Evolutionary conservation across 2,888 invertebrate species (phyloP).

Genomic region (Cryptophagus acutangulus): DNA sequence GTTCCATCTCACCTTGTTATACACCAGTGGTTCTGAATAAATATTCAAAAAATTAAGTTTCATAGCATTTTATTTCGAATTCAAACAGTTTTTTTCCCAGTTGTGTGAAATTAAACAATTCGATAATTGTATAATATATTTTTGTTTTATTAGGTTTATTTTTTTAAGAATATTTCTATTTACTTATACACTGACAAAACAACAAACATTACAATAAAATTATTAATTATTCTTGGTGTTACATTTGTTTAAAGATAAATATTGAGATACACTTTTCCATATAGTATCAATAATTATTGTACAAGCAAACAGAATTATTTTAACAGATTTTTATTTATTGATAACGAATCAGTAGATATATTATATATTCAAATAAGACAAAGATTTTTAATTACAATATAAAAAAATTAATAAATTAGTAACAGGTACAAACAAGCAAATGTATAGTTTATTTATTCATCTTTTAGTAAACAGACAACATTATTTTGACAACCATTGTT

Average conservation of each 20-base stretch:
- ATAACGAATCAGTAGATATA: neutral
- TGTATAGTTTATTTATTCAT: constrained; percentile 9
- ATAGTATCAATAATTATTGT: neutral
- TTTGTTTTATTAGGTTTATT: too few relatives aligned
- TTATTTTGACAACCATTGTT: constrained; percentile 28
- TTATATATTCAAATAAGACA: neutral
- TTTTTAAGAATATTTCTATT: constrained; percentile 13
- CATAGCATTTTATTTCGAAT: too few relatives aligned
- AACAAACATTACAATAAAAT: constrained; percentile 21
- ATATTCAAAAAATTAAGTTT: too few relatives aligned
- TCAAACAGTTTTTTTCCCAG: too few relatives aligned
- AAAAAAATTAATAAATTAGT: neutral
- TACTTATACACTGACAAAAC: constrained; percentile 22
- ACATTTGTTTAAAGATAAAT: constrained; percentile 3
- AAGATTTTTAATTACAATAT: neutral
- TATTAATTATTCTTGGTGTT: constrained; percentile 15
- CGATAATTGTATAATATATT: too few relatives aligned
- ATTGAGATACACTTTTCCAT: constrained; percentile 5
- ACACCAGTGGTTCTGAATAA: too few relatives aligned
- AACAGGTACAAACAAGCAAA: constrained; percentile 17
- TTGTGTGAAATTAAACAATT: too few relatives aligned
- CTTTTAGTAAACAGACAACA: constrained; percentile 26
- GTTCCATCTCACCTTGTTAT: too few relatives aligned
- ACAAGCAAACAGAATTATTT: neutral
- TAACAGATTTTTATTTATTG: neutral